phyloP scores from a whole-genome alignment of 2,888 invertebrate genomes.

The Platycnemis pennipes region DNA sequence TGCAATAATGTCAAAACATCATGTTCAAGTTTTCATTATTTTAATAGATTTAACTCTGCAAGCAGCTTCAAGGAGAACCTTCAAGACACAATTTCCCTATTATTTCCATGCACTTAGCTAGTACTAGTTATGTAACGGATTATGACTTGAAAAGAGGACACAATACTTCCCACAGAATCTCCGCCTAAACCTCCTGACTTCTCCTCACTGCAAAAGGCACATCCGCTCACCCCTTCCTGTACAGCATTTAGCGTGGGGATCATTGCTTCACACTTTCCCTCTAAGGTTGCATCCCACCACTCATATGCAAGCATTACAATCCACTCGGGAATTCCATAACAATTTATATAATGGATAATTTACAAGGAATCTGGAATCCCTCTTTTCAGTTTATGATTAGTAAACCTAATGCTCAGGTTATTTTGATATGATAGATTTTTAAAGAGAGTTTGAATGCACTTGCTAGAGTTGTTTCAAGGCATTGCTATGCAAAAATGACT shows the following conservation, averaged over 20 bases:
- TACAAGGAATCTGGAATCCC: not conserved
- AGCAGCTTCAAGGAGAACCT: no score
- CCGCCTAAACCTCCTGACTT: not conserved
- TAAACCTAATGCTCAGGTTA: not conserved
- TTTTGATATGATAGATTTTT: not conserved
- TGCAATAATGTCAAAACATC: no score
- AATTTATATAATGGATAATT: not conserved
- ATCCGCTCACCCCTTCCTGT: not conserved
- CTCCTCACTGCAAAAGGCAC: not conserved
- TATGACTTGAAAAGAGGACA: not conserved
- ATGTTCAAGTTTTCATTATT: no score
- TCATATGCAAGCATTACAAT: not conserved
- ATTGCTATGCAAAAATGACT: not conserved
- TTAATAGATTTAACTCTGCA: no score
- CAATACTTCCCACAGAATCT: not conserved
- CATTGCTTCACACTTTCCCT: not conserved
- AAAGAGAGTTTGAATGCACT: not conserved
- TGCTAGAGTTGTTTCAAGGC: not conserved
- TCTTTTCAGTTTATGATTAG: not conserved
- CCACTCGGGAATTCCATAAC: not conserved
- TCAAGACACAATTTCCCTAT: no score
- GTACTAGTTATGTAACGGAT: not conserved
- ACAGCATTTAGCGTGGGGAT: not conserved
- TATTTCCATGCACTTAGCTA: not conserved
- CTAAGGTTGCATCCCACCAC: not conserved